These are phyloP conservation scores for Neotoxoptera formosana DNA, from an alignment of 1,140 invertebrate genomes.

Conservation along the genomic window DNA sequence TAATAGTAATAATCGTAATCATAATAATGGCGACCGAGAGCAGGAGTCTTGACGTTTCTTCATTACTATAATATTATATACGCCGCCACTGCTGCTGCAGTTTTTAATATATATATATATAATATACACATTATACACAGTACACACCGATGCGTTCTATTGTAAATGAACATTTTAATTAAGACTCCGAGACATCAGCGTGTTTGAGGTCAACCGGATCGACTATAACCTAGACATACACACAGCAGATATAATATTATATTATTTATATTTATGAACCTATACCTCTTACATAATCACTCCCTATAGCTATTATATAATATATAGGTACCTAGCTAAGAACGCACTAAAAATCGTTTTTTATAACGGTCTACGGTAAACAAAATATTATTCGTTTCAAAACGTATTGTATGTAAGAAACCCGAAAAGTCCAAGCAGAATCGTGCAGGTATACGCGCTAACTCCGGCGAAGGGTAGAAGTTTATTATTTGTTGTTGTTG, in stretches of 20 bases:
- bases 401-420: background rate
- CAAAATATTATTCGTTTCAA: background rate
- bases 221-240: background rate
- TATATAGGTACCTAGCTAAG: too few species aligned
- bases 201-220: background rate
- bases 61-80: background rate
- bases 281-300: background rate
- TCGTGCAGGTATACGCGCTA: background rate
- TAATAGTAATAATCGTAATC: slow-evolving; percentile 20
- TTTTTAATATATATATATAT: background rate
- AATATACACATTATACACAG: background rate
- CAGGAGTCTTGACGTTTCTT: background rate
- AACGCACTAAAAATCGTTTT: background rate
- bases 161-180: slow-evolving; percentile 45
- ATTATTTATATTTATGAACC: background rate
- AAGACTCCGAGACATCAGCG: slow-evolving; percentile 6
- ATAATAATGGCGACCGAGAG: slow-evolving; percentile 1
- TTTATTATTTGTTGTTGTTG: too few species aligned
- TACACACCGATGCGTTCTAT: background rate
- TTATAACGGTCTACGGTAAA: background rate
- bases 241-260: background rate
- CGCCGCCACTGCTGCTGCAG: background rate
- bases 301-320: too few species aligned
- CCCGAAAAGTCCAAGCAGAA: too few species aligned
- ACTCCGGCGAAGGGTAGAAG: background rate